Evolutionary conservation across 2,888 invertebrate species (phyloP).

Genomic region (Cinara cedri): DNA sequence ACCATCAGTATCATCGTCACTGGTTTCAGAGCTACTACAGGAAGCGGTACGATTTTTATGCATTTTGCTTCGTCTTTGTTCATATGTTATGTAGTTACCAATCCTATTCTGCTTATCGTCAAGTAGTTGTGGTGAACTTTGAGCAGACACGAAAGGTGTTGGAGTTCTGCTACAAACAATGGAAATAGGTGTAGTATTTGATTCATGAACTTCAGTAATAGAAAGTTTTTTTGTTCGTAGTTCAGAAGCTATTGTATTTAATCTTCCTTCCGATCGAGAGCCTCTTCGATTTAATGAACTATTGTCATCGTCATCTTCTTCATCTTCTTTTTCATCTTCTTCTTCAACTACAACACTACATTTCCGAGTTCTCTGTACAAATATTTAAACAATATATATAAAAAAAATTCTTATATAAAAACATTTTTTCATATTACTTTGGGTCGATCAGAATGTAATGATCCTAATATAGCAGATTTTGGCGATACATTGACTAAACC

Average conservation of each 20-base stretch:
- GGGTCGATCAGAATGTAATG: conserved; percentile 44
- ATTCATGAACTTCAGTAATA: conserved; percentile 60
- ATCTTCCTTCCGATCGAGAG: conserved; percentile 79
- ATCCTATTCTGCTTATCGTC: conserved; percentile 64
- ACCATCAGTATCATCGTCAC: conserved; percentile 78
- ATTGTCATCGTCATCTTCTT: conserved; percentile 65
- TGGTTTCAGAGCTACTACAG: conserved; percentile 92
- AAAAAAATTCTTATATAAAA: conserved; percentile 61
- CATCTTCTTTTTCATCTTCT: conserved; percentile 84
- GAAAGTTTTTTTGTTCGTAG: conserved; percentile 59
- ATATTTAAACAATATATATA: conserved; percentile 69
- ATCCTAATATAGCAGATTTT: conserved; percentile 42
- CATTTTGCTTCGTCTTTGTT: conserved; percentile 72
- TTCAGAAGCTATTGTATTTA: conserved; percentile 73
- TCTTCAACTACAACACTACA: conserved; percentile 93
- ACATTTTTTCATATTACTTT: conserved; percentile 28
- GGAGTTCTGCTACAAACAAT: conserved; percentile 65
- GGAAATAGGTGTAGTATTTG: conserved; percentile 59
- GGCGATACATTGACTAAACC: background rate
- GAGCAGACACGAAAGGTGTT: conserved; percentile 64
- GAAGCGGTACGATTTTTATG: conserved; percentile 81
- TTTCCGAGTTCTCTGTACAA: conserved; percentile 75
- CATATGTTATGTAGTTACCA: conserved; percentile 61
- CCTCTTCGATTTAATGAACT: conserved; percentile 71
- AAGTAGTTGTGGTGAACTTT: conserved; percentile 61